Base-by-base conservation (phyloP, 2,888 invertebrate genomes). In the Apotomis capreana region DNA sequence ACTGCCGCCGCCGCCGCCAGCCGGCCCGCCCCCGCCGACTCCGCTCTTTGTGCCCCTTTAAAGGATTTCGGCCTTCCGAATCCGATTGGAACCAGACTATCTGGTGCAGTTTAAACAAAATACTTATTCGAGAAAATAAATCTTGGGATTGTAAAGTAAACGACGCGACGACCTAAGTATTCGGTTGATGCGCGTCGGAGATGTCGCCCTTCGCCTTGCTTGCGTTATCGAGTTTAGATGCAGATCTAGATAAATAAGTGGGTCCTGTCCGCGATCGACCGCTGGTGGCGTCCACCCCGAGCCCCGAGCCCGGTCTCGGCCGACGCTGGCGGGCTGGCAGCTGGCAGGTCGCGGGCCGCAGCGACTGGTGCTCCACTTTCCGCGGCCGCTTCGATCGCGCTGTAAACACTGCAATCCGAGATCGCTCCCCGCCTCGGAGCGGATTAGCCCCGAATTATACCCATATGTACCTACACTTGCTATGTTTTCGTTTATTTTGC, bases 1-100 rank as follows among this genome's bases (percentile, higher is more conserved):
- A 37, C 58, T 13, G 61, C 3, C 62, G 51, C 36, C 26, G 9
- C 54, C 65, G 10, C 44, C 65, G 51, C 67, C n/a, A 10, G 63
- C 49, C 57, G 40, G 26, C 46, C 52, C 63, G 69, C 61, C 52
- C 51, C 5, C 52, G 37, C 26, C 5, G 37, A 2, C 8, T 4
- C 60, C 60, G 37, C 13, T 15, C 61, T 49, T 10, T 49, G 49
- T 49, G 46, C 15, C 46, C 15, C 6, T n/a, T 6, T 59, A 8
- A 12, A 15, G 4, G 13, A 9, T 46, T 44, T 13, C 40, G 8
- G 15, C 15, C 13, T 3, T 15, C 15, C 44, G 15, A 8, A 61
- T 15, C 61, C 26, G 5, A 44, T 44, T 44, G 10, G 1, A 13
- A 5, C 5, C 12, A 1, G 5, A n/a, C 12, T 13, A 6, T 44